Evolutionary conservation across 2,888 invertebrate genomes (phyloP), one percentile per base, ranked within the genome.

Genomic region (Tenthredo notha): DNA sequence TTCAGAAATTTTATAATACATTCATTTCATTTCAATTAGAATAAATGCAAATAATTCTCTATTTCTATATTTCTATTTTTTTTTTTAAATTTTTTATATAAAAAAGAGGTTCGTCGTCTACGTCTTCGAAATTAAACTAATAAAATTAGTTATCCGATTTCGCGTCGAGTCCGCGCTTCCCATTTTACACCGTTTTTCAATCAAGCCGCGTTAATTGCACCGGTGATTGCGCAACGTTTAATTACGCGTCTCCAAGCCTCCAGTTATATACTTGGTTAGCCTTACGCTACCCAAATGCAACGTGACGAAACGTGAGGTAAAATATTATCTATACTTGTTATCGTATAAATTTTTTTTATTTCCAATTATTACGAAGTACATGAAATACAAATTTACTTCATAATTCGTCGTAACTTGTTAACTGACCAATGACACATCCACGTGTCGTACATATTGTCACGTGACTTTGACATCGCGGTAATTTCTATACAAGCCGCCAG

Each of bases 381-480:
- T 25, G 10, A 5, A 61, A 25, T 25, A 61, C 9, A 25, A 61
- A 61, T 61, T 12, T 18, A 61, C 25, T 25, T 12, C 61, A 12
- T 12, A 25, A 50, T 54, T 67, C 80, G 33, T 18, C 6, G 37
- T n/a, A 67, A 15, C 54, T 50, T 2, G 70, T 37, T 37, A 70
- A 33, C 33, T 50, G 54, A 21, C 47, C 18, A 33, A 40, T 37
- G 54, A 29, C 12, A 65, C 82, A 77, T 33, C 82, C 72, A 54
- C 74, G 74, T 54, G 70, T 77, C 29, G 61, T n/a, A 40, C 72
- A 67, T 61, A 67, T 61, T 78, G 78, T 89, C 90, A 90, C 88
- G 89, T 89, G 90, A 89, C 88, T 90, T 87, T 87, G 88, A 88
- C 88, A 86, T 85, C 86, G 87, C 87, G 86, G 61, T 33, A 40